Evolutionary conservation across 2,797 vertebrate genomes (phyloP).

Genomic region (Zalophus californianus): DNA sequence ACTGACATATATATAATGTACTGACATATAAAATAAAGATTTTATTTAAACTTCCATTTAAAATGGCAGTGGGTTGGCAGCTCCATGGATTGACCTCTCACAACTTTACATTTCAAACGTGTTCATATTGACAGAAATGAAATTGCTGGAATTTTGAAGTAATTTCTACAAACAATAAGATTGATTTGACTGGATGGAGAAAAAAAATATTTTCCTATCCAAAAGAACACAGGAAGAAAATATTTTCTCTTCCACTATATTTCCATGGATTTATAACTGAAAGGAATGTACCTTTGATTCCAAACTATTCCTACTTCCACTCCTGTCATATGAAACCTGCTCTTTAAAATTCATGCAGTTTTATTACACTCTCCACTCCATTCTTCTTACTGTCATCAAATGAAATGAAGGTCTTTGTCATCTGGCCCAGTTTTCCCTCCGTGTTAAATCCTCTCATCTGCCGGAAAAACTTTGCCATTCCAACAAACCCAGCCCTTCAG

Average conservation of each 20-base stretch:
- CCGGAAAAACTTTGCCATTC: background rate
- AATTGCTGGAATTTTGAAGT: background rate
- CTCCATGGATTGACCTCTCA: background rate
- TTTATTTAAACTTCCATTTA: constrained; percentile 23
- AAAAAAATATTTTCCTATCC: background rate
- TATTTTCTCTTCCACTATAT: background rate
- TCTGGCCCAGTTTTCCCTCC: background rate
- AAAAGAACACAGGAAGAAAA: background rate
- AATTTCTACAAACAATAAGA: constrained; percentile 7
- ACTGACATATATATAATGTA: background rate
- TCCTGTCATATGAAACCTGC: background rate
- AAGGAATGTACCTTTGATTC: background rate
- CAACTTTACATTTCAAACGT: background rate
- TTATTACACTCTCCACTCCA: background rate
- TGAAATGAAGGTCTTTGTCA: background rate
- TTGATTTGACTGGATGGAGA: background rate
- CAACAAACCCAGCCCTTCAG: background rate
- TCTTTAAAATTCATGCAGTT: background rate
- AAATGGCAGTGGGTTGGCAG: background rate
- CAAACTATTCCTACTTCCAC: background rate
- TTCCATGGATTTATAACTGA: background rate
- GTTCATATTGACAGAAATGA: constrained; percentile 9
- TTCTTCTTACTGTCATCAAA: background rate
- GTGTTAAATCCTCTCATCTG: background rate
- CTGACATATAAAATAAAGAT: background rate